Conservation (phyloP, 2,797 vertebrate genomes). For the Hyperoplus lanceolatus region DNA sequence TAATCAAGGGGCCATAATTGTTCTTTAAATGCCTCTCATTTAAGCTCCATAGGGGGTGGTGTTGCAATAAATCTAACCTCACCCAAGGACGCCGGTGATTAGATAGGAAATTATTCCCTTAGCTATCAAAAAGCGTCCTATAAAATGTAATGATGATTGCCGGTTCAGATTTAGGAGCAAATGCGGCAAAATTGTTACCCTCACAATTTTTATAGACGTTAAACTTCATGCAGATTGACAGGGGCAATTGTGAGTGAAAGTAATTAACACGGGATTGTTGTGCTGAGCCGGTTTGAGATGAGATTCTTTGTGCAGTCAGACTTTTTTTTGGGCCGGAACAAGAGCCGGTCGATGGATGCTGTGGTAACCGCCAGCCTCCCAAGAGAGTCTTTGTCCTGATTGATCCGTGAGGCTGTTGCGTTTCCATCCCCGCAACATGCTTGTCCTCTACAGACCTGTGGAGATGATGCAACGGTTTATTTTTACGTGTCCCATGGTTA, state of each 20-base stretch:
- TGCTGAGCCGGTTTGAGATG: constrained; percentile 26
- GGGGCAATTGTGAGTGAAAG: constrained; percentile 14
- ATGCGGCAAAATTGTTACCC: constrained; percentile 22
- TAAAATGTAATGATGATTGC: constrained; percentile 32
- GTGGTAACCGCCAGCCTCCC: constrained; percentile 56
- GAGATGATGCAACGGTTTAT: constrained; percentile 8
- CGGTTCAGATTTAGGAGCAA: constrained; percentile 33
- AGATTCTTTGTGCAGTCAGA: constrained; percentile 27
- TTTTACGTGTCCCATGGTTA: neutral
- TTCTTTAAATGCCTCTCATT: constrained; percentile 26
- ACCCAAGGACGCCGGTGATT: constrained; percentile 2
- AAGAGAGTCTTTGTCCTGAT: constrained; percentile 66
- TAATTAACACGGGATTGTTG: constrained; percentile 44
- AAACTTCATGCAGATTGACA: constrained; percentile 33
- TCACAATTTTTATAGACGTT: constrained; percentile 33
- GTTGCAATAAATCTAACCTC: constrained; percentile 29
- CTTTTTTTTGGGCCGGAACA: constrained; percentile 40
- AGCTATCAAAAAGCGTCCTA: neutral
- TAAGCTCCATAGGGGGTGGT: neutral
- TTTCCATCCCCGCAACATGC: constrained; percentile 46
- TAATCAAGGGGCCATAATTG: constrained; percentile 14
- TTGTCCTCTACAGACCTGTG: constrained; percentile 38
- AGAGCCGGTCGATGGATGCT: constrained; percentile 61
- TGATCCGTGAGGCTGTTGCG: constrained; percentile 63
- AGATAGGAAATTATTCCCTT: constrained; percentile 15